These are phyloP conservation scores for Cyrtodaria siliqua DNA, from an alignment of 2,888 invertebrate species.

Conservation along the genomic window DNA sequence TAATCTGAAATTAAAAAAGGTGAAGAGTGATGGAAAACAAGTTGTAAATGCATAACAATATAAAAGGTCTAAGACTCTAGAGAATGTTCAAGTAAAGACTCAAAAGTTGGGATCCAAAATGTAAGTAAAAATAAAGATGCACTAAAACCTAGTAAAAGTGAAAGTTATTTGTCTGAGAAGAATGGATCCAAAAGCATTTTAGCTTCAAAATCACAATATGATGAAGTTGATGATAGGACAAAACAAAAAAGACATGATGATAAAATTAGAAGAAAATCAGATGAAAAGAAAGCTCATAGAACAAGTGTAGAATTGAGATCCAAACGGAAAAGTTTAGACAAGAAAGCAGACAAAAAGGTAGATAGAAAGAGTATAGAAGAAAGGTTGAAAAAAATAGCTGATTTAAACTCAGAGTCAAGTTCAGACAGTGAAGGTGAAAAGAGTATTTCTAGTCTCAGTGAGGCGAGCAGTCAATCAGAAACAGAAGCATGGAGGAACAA, in stretches of 20 bases:
- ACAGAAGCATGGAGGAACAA: conserved; percentile 66
- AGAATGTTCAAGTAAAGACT: too few species aligned
- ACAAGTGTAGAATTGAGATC: neutral
- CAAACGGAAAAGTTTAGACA: conserved; percentile 7
- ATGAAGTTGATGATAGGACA: neutral
- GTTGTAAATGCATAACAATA: too few species aligned
- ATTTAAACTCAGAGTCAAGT: conserved; percentile 21
- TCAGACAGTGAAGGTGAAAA: conserved; percentile 55
- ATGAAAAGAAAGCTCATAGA: neutral
- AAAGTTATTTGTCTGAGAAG: neutral
- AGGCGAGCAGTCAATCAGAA: conserved; percentile 74
- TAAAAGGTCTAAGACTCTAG: too few species aligned
- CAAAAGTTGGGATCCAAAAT: neutral
- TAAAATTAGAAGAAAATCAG: conserved; percentile 6
- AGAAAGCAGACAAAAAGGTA: neutral
- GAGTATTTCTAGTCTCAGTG: conserved; percentile 62
- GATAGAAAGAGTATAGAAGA: conserved; percentile 46
- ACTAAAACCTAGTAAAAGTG: conserved; percentile 22
- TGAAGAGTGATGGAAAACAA: conserved; percentile 9
- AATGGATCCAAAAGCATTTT: too few species aligned
- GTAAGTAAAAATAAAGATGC: conserved; percentile 6
- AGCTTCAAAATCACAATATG: conserved; percentile 4
- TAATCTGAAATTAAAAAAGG: neutral
- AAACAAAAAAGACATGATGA: conserved; percentile 6
- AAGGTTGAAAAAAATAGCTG: conserved; percentile 35